Conservation (phyloP, 2,113 vertebrate species). For the Melospiza georgiana region DNA sequence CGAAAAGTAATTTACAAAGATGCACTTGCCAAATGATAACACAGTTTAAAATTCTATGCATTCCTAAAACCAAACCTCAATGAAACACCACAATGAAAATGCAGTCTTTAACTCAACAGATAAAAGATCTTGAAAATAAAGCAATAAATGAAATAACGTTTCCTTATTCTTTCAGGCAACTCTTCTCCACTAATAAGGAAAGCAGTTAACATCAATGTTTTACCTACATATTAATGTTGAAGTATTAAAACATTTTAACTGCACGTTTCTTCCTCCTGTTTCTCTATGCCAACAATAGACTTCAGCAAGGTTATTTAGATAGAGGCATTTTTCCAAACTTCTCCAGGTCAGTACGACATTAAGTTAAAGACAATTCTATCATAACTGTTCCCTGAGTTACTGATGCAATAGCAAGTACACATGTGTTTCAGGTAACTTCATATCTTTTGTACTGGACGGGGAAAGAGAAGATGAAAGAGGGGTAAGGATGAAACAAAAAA, state of each 20-base stretch:
- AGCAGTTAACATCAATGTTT: background rate
- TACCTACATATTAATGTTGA: no score
- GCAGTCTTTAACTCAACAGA: background rate
- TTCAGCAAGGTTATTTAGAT: background rate
- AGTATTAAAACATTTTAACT: background rate
- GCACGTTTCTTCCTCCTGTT: background rate
- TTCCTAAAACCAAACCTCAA: conserved; percentile 4
- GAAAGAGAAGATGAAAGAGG: background rate
- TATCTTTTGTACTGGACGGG: background rate
- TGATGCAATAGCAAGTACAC: background rate
- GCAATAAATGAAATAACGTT: background rate
- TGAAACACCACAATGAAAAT: background rate
- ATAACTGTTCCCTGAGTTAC: background rate
- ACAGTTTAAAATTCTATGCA: background rate
- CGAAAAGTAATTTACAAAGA: conserved; percentile 1
- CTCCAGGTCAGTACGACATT: background rate
- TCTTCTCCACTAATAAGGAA: background rate
- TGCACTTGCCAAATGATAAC: background rate
- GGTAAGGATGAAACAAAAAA: background rate
- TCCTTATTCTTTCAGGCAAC: background rate
- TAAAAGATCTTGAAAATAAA: background rate
- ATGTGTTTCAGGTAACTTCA: background rate
- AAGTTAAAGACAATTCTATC: background rate
- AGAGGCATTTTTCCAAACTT: background rate
- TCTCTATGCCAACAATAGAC: background rate